Evolutionary conservation across 1,140 invertebrate species (phyloP).

Genomic region (Drosophila ficusphila): DNA sequence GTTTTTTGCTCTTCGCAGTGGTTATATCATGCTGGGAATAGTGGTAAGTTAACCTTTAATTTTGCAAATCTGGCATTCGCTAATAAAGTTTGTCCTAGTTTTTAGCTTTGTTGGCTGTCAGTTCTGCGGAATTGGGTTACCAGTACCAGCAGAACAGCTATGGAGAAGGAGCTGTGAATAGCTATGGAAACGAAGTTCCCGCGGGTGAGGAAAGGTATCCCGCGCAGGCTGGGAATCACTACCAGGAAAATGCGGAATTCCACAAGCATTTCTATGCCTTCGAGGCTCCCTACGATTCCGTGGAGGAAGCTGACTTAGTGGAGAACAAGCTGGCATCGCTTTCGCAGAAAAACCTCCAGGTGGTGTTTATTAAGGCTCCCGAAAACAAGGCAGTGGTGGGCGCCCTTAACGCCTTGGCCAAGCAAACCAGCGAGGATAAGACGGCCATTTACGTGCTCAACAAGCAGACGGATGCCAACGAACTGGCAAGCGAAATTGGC

Average conservation of each 20-base stretch:
- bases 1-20: slow-evolving; percentile 27
- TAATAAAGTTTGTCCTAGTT: slow-evolving; percentile 29
- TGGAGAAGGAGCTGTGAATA: not conserved
- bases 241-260: slow-evolving; percentile 48
- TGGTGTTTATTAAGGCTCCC: slow-evolving; percentile 78
- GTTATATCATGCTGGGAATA: slow-evolving; percentile 60
- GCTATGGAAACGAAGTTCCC: slow-evolving; percentile 6
- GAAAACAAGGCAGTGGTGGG: slow-evolving; percentile 72
- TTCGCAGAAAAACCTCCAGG: slow-evolving; percentile 71
- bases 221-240: slow-evolving; percentile 9
- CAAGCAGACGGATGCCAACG: slow-evolving; percentile 71
- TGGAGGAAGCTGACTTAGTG: slow-evolving; percentile 45
- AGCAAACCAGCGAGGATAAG: slow-evolving; percentile 69
- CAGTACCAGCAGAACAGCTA: slow-evolving; percentile 50
- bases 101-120: slow-evolving; percentile 32
- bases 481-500: slow-evolving; percentile 72
- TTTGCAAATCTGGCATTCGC: not conserved
- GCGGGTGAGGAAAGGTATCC: not conserved
- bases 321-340: slow-evolving; percentile 42
- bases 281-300: slow-evolving; percentile 61
- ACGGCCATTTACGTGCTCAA: slow-evolving; percentile 80
- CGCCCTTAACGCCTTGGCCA: slow-evolving; percentile 64
- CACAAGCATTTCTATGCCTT: slow-evolving; percentile 79
- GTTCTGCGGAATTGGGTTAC: slow-evolving; percentile 60
- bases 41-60: slow-evolving; percentile 42